Evolutionary conservation across 2,797 vertebrate species (phyloP).

Genomic region (Carcharodon carcharias): DNA sequence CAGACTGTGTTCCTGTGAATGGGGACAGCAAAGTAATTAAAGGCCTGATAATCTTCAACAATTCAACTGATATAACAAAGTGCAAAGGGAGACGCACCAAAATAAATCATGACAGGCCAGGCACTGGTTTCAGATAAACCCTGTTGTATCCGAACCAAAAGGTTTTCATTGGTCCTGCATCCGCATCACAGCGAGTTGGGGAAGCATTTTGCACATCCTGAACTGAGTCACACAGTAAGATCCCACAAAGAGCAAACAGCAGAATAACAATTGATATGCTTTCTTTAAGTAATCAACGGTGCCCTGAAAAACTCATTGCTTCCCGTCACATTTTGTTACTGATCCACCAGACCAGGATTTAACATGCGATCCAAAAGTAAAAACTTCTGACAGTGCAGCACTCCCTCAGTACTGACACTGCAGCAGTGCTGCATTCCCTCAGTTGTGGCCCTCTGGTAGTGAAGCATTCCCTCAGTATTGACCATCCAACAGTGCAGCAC

Average conservation of each 20-base stretch:
- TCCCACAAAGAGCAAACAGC: not conserved
- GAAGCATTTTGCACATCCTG: not conserved
- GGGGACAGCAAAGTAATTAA: not conserved
- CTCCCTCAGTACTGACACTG: too few species aligned
- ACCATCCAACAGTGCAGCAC: not conserved
- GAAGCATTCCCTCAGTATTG: not conserved
- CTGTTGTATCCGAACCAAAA: not conserved
- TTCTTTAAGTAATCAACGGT: not conserved
- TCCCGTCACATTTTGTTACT: not conserved
- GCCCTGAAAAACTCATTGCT: not conserved
- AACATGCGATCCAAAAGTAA: not conserved
- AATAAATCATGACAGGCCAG: not conserved
- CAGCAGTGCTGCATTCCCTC: not conserved
- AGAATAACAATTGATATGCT: not conserved
- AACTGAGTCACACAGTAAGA: not conserved
- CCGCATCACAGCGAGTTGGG: not conserved
- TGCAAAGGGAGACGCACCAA: too few species aligned
- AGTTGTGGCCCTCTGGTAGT: not conserved
- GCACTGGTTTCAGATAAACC: not conserved
- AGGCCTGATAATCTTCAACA: not conserved
- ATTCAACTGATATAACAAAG: not conserved
- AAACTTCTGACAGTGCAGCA: too few species aligned
- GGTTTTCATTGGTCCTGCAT: not conserved
- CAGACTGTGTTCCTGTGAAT: constrained; percentile 64
- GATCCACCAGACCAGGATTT: not conserved